Conservation (phyloP, 1,140 invertebrate species). For the Drosophila carrolli region DNA sequence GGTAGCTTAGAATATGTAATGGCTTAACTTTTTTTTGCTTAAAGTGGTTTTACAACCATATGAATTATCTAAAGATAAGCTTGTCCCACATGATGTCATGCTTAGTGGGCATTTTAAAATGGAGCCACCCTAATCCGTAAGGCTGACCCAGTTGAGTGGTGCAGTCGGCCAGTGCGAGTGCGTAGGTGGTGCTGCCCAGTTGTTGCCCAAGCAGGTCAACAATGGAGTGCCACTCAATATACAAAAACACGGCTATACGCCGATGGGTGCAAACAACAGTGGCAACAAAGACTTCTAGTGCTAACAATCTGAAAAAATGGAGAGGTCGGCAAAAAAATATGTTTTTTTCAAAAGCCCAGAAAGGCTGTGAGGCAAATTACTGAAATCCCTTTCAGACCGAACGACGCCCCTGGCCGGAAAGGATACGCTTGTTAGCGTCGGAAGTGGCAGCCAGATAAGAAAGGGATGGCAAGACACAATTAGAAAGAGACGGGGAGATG, state of each 20-base stretch:
- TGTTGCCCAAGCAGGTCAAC: slow-evolving; percentile 57
- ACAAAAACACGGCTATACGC: slow-evolving; percentile 52
- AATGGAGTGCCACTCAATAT: slow-evolving; percentile 67
- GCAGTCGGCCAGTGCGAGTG: slow-evolving; percentile 9
- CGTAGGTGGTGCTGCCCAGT: slow-evolving; percentile 30
- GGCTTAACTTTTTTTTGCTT: neutral
- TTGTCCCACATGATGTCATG: neutral
- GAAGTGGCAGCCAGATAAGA: slow-evolving; percentile 59
- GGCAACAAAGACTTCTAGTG: slow-evolving; percentile 17
- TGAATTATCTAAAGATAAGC: neutral
- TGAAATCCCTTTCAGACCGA: slow-evolving; percentile 52
- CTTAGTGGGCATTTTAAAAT: neutral
- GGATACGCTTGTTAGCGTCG: slow-evolving; percentile 77
- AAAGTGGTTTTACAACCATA: neutral
- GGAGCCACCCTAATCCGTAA: slow-evolving; percentile 9
- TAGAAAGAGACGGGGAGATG: slow-evolving; percentile 4
- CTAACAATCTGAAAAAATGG: slow-evolving; percentile 21
- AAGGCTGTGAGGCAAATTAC: slow-evolving; percentile 33
- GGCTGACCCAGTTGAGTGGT: slow-evolving; percentile 41
- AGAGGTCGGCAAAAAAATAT: slow-evolving; percentile 1
- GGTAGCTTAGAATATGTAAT: too few relatives aligned
- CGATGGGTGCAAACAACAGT: slow-evolving; percentile 54
- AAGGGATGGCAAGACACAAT: slow-evolving; percentile 2
- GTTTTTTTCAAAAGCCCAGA: slow-evolving; percentile 14
- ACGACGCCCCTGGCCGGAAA: slow-evolving; percentile 51